A percentile compares a stretch with the other conserved stretches of the same genome.
Evolutionary conservation across 2,113 vertebrate species (phyloP).

Genomic region (Perognathus longimembris): DNA sequence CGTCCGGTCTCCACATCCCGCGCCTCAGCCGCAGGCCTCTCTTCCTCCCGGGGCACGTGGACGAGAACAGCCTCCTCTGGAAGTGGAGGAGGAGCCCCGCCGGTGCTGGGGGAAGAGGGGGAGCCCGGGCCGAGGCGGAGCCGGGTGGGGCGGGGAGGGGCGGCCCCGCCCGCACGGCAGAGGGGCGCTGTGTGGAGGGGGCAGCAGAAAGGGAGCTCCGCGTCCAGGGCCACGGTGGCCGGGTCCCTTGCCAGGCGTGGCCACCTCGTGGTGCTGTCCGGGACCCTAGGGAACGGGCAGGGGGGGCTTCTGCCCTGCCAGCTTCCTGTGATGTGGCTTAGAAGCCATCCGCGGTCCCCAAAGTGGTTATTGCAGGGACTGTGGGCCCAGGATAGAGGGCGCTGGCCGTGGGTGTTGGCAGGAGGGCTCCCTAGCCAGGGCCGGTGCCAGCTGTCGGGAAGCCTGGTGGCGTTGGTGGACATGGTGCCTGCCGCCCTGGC

Average conservation of each 20-base stretch:
- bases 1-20: background rate
- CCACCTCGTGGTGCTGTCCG: background rate
- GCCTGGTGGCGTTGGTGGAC: accelerated
- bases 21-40: background rate
- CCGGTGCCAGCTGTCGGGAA: background rate
- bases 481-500: accelerated
- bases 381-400: background rate
- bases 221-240: accelerated
- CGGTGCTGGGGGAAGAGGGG: background rate
- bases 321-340: accelerated
- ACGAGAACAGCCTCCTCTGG: background rate
- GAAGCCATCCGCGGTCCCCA: background rate
- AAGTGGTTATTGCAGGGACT: too few relatives aligned
- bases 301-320: background rate
- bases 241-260: accelerated
- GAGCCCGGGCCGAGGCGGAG: background rate
- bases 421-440: background rate
- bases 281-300: background rate
- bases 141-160: accelerated
- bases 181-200: background rate
- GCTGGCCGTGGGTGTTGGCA: accelerated
- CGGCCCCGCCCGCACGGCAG: background rate
- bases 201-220: accelerated
- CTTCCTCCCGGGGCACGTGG: background rate
- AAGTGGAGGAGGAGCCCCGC: background rate